Evolutionary conservation across 2,888 invertebrate species (phyloP), one percentile per base, ranked within the genome.

Genomic region (Eristalinus sepulchralis): DNA sequence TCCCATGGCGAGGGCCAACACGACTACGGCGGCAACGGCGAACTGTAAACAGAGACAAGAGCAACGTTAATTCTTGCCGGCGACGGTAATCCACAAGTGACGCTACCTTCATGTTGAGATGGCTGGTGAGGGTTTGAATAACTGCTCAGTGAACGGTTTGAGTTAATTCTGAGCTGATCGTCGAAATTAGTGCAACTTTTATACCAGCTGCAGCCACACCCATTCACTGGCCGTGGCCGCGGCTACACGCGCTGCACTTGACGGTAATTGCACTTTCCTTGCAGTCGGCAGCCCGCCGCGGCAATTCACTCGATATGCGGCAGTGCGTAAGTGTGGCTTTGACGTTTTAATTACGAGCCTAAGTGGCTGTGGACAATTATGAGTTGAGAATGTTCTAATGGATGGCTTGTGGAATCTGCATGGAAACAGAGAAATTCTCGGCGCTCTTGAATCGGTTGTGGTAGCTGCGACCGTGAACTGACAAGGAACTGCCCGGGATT

Each of bases 31-130:
- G 89, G 89, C 70, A 71, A 85, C 68, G 20, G 88, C 89, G 90
- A 91, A 90, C 90, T 90, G 87, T 2, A 89, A 88, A 31, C 11
- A 75, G 72, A 70, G 72, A 70, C 47, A 79, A 22, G 64, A 71
- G 33, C 33, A 27, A 57, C n/a, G 31, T 63, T 39, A 71, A 62
- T 85, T 63, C 70, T 55, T 59, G 20, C 10, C n/a, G 10, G 36
- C 36, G 5, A 59, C 27, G 36, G 63, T 55, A 39, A 22, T 34
- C 31, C 31, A 80, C 27, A 27, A 5, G 2, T 5, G 27, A 27
- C 27, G 5, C 89, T 91, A 92, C 92, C 92, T 92, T 92, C 92
- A 92, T 92, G 91, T 91, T 92, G 91, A 89, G 80, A 72, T 62
- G 64, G 78, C 66, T 88, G 39, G 81, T 81, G 88, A 88, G 83